Evolutionary conservation across 2,888 invertebrate species (phyloP).

Genomic region (Protonemura montana): DNA sequence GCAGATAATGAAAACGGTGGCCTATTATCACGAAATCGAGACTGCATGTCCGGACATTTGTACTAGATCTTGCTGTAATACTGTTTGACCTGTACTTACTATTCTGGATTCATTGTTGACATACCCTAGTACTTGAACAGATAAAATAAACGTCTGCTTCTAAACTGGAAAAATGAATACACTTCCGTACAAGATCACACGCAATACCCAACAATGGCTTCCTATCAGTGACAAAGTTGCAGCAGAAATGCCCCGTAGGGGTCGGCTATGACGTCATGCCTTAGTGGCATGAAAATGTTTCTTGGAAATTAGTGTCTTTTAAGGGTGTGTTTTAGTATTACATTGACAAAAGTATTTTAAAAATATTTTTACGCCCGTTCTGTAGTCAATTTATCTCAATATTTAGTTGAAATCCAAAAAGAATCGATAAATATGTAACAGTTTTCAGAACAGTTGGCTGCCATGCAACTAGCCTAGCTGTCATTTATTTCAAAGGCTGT

Average conservation of each 20-base stretch:
- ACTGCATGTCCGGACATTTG: neutral
- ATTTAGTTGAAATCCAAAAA: neutral
- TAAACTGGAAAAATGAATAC: conserved; percentile 31
- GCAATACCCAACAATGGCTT: conserved; percentile 49
- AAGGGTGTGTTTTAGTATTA: neutral
- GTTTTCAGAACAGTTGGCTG: neutral
- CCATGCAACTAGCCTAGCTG: neutral
- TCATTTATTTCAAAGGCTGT: neutral
- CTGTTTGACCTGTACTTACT: conserved; percentile 69
- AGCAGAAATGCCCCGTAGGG: conserved; percentile 51
- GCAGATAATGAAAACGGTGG: neutral
- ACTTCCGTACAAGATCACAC: conserved; percentile 24
- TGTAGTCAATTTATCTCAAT: neutral
- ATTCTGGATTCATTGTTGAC: conserved; percentile 79
- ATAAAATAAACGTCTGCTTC: neutral
- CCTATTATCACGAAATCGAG: neutral
- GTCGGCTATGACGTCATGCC: conserved; percentile 52
- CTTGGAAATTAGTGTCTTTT: neutral
- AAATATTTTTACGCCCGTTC: neutral
- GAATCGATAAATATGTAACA: neutral
- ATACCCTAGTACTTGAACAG: conserved; percentile 45
- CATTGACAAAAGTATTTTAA: neutral
- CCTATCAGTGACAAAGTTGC: conserved; percentile 45
- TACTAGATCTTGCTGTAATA: neutral
- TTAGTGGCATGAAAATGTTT: conserved; percentile 48